A percentile compares a stretch with the other conserved stretches of the same genome.
Conservation (phyloP, 2,797 vertebrate genomes). For the Pelodytes ibericus region DNA sequence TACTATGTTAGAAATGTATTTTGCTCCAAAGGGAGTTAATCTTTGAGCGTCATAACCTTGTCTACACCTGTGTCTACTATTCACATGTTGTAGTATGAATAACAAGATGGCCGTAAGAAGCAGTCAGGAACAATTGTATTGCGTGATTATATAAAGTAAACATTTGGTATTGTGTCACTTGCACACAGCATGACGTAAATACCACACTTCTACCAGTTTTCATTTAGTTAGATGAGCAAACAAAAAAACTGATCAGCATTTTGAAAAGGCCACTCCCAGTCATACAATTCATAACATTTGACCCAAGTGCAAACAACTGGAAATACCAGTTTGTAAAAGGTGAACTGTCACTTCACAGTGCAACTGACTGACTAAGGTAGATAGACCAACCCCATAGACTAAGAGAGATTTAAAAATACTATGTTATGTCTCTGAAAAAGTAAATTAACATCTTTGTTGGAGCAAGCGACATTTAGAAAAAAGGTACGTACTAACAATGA, state of each 20-base stretch:
- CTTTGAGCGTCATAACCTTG: not conserved
- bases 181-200: slow-evolving; percentile 5
- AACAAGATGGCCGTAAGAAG: not conserved
- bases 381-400: too few species aligned
- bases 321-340: slow-evolving; percentile 29
- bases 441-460: not conserved
- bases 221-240: not conserved
- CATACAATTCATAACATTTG: slow-evolving; percentile 4
- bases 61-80: not conserved
- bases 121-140: not conserved
- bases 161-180: slow-evolving; percentile 3
- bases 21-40: not conserved
- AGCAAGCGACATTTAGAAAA: not conserved
- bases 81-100: not conserved
- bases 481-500: too few species aligned
- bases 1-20: not conserved
- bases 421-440: not conserved
- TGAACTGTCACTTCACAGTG: slow-evolving; percentile 26
- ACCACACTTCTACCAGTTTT: not conserved
- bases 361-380: not conserved
- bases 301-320: slow-evolving; percentile 13
- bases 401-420: not conserved
- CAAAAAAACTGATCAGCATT: slow-evolving; percentile 1
- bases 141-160: slow-evolving; percentile 10
- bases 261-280: slow-evolving; percentile 14